Evolutionary conservation across 2,888 invertebrate species (phyloP).

Genomic region (Piscicola geometra): DNA sequence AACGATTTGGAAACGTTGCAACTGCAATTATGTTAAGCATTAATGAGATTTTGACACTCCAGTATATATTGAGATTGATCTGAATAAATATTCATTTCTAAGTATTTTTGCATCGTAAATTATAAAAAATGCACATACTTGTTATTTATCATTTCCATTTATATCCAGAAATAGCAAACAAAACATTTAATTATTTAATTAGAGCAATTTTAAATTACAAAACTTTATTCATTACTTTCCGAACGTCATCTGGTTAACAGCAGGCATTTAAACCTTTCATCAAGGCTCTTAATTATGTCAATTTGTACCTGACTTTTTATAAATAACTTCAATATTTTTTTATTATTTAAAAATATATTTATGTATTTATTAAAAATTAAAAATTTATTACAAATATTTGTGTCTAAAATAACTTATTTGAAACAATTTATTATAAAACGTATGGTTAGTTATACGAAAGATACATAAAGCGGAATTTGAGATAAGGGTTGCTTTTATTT

Average conservation of each 20-base stretch:
- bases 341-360: not conserved
- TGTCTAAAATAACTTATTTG: too few relatives aligned
- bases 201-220: too few relatives aligned
- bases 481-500: not conserved
- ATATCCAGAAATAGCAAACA: not conserved
- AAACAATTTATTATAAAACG: too few relatives aligned
- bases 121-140: slow-evolving; percentile 5
- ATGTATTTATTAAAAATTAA: not conserved
- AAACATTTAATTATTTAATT: not conserved
- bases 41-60: not conserved
- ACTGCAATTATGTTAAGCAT: not conserved
- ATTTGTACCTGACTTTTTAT: not conserved
- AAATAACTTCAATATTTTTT: not conserved
- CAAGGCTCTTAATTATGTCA: too few relatives aligned
- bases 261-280: too few relatives aligned
- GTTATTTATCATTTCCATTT: not conserved
- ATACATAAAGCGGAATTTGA: slow-evolving; percentile 2
- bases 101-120: too few relatives aligned
- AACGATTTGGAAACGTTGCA: not conserved
- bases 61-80: too few relatives aligned
- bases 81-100: too few relatives aligned
- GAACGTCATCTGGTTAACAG: too few relatives aligned
- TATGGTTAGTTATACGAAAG: not conserved
- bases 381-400: too few relatives aligned
- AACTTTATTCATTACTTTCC: too few relatives aligned